Evolutionary conservation across 2,797 vertebrate genomes (phyloP), one percentile per base, ranked within the genome.

Genomic region (Parauchenoglanis ngamensis): DNA sequence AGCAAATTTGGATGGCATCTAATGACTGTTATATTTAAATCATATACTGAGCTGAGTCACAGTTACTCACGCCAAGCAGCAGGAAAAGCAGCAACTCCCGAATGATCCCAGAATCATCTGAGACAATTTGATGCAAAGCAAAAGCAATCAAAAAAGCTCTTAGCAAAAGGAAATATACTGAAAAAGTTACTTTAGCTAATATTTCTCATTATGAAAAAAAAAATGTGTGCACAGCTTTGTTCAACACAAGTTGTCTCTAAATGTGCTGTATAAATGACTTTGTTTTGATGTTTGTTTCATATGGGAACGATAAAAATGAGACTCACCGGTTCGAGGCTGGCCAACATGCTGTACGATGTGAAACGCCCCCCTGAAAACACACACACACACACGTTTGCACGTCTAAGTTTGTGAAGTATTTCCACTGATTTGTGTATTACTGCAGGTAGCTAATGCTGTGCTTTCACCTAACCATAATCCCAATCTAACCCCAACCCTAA

Each of bases 291-390:
- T 44, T 44, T 35, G 6, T 17, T 56, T 31, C 40, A 28, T 4
- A 61, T 0, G 59, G 10, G 13, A 40, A 61, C 25, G 21, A 67
- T 49, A 83, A 17, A 77, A 89, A 87, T 21, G 73, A 63, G 79
- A 93, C 95, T 95, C 73, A 96, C 95, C 76, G 78, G 94, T 89
- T 95, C 94, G 85, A 94, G 93, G 68, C 92, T 90, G 79, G 94
- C 91, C 93, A 95, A 68, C 93, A 94, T 94, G 3, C n/a, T 89
- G 31, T 63, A 61, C 21, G 23, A 19, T 52, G 77, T 85, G 67
- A 81, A 85, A 83, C 2, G 13, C 6, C 23, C 15, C 7, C 67
- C 72, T 57, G 63, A 72, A 73, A 19, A 65, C 65, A 79, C 72
- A 25, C 72, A 83, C 44, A 87, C 72, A 77, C 35, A 63, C 35